Evolutionary conservation across 2,888 invertebrate genomes (phyloP).

Genomic region (Acanthosepion esculentum): DNA sequence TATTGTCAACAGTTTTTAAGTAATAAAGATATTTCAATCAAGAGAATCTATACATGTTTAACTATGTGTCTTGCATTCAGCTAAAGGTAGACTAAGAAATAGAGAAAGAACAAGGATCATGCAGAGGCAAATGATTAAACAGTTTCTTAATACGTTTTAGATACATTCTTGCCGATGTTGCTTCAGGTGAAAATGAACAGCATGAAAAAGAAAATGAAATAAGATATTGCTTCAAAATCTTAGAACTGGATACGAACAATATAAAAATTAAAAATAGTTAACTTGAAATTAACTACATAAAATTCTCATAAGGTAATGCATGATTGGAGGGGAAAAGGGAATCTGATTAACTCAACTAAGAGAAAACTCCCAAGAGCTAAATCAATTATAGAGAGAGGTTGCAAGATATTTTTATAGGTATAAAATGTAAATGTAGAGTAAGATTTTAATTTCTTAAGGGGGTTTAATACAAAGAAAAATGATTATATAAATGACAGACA

Average conservation of each 20-base stretch:
- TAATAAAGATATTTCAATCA: background rate
- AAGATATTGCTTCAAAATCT: background rate
- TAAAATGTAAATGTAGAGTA: background rate
- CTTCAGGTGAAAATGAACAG: slow-evolving; percentile 21
- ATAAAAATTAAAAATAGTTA: background rate
- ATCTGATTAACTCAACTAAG: background rate
- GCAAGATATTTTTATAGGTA: background rate
- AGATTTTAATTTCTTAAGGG: background rate
- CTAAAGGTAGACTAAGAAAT: background rate
- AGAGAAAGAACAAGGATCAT: background rate
- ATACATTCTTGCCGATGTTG: background rate
- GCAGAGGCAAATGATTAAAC: background rate
- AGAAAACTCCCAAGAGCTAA: background rate
- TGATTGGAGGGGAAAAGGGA: background rate
- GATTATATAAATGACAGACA: background rate
- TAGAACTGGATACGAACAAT: background rate
- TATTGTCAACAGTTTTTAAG: background rate
- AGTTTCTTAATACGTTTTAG: slow-evolving; percentile 6
- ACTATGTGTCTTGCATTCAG: background rate
- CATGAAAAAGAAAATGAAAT: slow-evolving; percentile 24
- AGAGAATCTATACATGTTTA: background rate
- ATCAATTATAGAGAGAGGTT: background rate
- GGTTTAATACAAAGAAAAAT: background rate
- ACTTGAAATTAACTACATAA: background rate
- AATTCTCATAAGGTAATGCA: background rate